Evolutionary conservation across 2,113 vertebrate genomes (phyloP), one percentile per base, ranked within the genome.

Genomic region (Tachycineta bicolor): DNA sequence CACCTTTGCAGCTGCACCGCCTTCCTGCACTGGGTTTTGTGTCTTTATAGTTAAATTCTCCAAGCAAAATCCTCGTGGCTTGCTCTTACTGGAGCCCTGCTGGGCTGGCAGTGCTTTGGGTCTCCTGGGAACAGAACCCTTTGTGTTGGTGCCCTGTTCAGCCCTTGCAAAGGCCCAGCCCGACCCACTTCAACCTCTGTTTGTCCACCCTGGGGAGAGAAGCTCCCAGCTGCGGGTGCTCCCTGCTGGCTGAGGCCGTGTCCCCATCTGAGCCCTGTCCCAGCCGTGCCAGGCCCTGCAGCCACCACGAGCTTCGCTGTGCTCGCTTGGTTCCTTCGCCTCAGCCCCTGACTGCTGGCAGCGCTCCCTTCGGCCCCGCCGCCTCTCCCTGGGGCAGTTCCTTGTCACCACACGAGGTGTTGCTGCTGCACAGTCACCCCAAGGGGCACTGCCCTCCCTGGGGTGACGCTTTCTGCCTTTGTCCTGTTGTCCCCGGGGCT

Each of bases 1-100:
- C n/a, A 6, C 39, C 24, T 83, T 43, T 58, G 90, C 96, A 33
- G 81, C 97, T 86, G 79, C 94, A 15, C 37, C 53, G 31, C 79
- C 79, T 63, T 33, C 65, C 63, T 77, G 86, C 92, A 0, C 84
- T 56, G 93, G 55, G 34, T 26, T 76, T 81, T 46, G 64, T 88
- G 95, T 74, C 55, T 83, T 83, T 63, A 20, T 17, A 4, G 49
- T 68, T 39, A 6, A 67, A 50, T 76, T 73, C 67, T 53, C 64
- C 88, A 31, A 59, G 89, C 78, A 74, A 8, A 89, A 47, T 41
- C 25, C 39, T 43, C 5, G 11, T 67, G 71, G 69, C 50, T 84
- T 86, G 81, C 75, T 60, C 41, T 78, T 11, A 8, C 39, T 63
- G 2, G 50, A 83, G 79, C 59, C n/a, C 34, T 59, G 58, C 13